Base-by-base conservation (phyloP, 2,797 vertebrate species). In the Sebastolobus altivelis region DNA sequence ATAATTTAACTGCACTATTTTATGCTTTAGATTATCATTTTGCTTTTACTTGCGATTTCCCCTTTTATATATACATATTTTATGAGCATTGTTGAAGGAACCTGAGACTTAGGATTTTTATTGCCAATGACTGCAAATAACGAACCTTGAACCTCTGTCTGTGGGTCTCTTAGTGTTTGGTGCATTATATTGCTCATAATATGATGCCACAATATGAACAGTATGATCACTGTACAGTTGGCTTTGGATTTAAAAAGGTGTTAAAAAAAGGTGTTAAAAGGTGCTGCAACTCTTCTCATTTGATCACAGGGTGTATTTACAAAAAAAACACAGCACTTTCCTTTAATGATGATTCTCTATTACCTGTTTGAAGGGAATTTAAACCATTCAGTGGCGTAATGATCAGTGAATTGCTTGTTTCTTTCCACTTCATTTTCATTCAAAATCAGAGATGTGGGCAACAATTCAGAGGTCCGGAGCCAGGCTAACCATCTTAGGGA, bases 401-500 rank as follows among this genome's bases (percentile, higher is more conserved):
- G n/a, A 59, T 54, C 7, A 35, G 5, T 27, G 3, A 25, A 73
- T 59, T 8, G 4, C 10, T 38, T 1, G 0, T 78, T 73, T 58
- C 9, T 38, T 77, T 77, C 12, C 12, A 65, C 25, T 60, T n/a
- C 11, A 12, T 16, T 16, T 54, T 20, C 13, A 35, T 66, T 71
- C 3, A 60, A 22, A 80, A 33, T 79, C 2, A 0, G 27, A 63
- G 20, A 70, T 25, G 29, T 12, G 5, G 13, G 52, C 25, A 75
- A n/a, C 1, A 6, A 67, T 78, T 80, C 62, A 66, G 22, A 60
- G 49, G 43, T 60, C 54, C 1, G 2, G 29, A 72, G 79, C 59
- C 43, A 72, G 40, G 31, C 22, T 58, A 66, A 69, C 20, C 1
- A 71, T 52, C 55, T 69, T 4, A 33, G 52, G 60, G 52, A 82